A percentile compares a stretch with the other conserved stretches of the same genome.
phyloP scores from a whole-genome alignment of 2,888 invertebrate genomes.

The Apoderus coryli region DNA sequence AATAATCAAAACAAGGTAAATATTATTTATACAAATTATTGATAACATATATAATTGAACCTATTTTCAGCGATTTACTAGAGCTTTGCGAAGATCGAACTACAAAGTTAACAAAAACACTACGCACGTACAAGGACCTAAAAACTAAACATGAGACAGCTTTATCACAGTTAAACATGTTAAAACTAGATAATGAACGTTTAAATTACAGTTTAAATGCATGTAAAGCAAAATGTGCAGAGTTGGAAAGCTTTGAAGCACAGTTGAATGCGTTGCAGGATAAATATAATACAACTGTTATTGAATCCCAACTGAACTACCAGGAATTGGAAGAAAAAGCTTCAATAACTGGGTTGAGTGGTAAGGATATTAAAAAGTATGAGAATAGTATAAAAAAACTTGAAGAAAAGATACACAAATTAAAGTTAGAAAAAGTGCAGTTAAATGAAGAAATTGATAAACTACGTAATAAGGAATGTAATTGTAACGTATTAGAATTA shows the following conservation, averaged over 20 bases:
- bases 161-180: constrained; percentile 12
- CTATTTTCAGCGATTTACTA: constrained; percentile 22
- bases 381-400: no score
- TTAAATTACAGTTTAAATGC: constrained; percentile 14
- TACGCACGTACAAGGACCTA: constrained; percentile 15
- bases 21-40: no score
- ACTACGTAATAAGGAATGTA: constrained; percentile 12
- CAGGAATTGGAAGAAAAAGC: constrained; percentile 15
- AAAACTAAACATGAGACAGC: constrained; percentile 15
- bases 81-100: constrained; percentile 17
- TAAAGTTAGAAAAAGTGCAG: no score
- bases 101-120: constrained; percentile 16
- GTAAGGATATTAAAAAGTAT: no score
- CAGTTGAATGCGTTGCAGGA: constrained; percentile 14
- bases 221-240: constrained; percentile 14
- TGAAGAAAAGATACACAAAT: no score
- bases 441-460: constrained; percentile 13
- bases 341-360: no score
- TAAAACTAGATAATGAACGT: constrained; percentile 19
- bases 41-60: no score
- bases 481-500: constrained; percentile 10
- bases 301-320: constrained; percentile 19
- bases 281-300: constrained; percentile 17
- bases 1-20: no score
- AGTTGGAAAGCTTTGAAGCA: constrained; percentile 13